These are phyloP conservation scores for Drosophila ambigua DNA, from an alignment of 1,140 invertebrate genomes.

Conservation along the genomic window DNA sequence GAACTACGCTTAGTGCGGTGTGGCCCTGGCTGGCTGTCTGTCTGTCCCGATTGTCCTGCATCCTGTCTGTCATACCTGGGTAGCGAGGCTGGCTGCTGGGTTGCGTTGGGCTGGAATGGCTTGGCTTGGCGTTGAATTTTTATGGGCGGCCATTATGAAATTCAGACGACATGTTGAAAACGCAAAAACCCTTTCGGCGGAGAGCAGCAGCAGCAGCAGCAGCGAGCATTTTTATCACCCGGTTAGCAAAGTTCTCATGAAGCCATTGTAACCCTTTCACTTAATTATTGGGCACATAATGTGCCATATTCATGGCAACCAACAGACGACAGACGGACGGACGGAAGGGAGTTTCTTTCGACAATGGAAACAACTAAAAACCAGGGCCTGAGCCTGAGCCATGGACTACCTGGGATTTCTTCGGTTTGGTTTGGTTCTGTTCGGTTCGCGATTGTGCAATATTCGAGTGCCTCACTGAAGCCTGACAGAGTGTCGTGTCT, in stretches of 20 bases:
- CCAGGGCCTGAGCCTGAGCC: neutral
- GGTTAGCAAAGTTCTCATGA: constrained; percentile 75
- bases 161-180: constrained; percentile 64
- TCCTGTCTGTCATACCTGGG: constrained; percentile 24
- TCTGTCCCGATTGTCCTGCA: constrained; percentile 38
- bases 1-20: constrained; percentile 13
- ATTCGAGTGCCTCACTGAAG: constrained; percentile 14
- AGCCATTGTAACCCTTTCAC: constrained; percentile 80
- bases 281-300: constrained; percentile 81
- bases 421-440: neutral
- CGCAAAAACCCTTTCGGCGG: constrained; percentile 61
- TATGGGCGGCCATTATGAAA: constrained; percentile 64
- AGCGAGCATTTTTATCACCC: constrained; percentile 63
- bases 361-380: constrained; percentile 33
- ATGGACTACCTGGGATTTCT: constrained; percentile 24
- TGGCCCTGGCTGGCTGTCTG: constrained; percentile 3
- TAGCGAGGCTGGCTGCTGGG: neutral
- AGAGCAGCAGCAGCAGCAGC: neutral
- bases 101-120: neutral
- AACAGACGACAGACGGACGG: constrained; percentile 11
- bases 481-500: constrained; percentile 11
- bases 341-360: constrained; percentile 11
- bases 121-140: constrained; percentile 26
- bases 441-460: constrained; percentile 47
- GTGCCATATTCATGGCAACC: constrained; percentile 78